phyloP scores from a whole-genome alignment of 2,113 vertebrate species.

The Neodon shergylaensis region DNA sequence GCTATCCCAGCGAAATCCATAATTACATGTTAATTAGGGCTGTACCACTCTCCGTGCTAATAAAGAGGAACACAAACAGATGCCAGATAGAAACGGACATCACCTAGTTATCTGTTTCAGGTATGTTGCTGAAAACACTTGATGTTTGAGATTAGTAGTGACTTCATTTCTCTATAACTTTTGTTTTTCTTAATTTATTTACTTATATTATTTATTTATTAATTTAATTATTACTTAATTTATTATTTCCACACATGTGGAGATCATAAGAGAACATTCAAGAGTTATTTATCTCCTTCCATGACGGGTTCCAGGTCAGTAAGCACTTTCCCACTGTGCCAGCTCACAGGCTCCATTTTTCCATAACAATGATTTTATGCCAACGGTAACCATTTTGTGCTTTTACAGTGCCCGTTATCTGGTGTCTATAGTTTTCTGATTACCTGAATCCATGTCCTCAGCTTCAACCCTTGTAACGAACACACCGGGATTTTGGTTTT shows the following conservation, averaged over 20 bases:
- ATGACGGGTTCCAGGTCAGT: neutral
- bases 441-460: conserved; percentile 92
- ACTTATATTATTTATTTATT: no score
- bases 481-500: conserved; percentile 90
- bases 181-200: neutral
- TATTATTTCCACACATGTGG: neutral
- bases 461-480: conserved; percentile 89
- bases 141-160: neutral
- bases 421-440: conserved; percentile 25
- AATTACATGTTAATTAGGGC: neutral
- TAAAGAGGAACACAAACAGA: neutral
- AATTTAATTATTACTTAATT: no score
- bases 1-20: neutral
- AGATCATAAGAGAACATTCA: neutral
- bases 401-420: neutral
- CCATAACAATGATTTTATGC: neutral
- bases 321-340: neutral
- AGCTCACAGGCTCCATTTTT: neutral
- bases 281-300: neutral
- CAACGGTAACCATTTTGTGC: neutral
- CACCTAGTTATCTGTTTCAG: neutral
- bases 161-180: neutral
- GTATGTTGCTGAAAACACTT: neutral
- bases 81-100: neutral
- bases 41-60: neutral